phyloP scores from a whole-genome alignment of 2,888 invertebrate species.

The Carpatolechia fugitivella region DNA sequence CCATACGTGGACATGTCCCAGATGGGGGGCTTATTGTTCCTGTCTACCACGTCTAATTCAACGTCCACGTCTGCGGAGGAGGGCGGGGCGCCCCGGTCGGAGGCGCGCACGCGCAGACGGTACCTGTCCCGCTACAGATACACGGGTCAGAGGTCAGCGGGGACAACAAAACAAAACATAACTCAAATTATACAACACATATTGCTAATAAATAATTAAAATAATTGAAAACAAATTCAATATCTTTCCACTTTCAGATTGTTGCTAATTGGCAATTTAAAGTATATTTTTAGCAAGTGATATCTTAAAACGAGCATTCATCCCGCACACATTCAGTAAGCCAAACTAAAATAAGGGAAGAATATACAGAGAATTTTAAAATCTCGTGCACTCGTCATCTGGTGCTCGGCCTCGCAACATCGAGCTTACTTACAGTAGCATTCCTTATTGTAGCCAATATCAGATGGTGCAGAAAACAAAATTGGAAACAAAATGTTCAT shows the following conservation, averaged over 20 bases:
- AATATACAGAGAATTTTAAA: conserved; percentile 36
- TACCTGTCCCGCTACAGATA: conserved; percentile 96
- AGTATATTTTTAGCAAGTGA: conserved; percentile 27
- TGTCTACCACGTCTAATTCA: conserved; percentile 98
- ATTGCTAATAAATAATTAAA: conserved; percentile 72
- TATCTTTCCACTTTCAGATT: conserved; percentile 58
- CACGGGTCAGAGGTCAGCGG: conserved; percentile 86
- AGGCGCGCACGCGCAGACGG: conserved; percentile 97
- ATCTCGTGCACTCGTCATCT: conserved; percentile 50
- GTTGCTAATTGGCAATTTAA: conserved; percentile 41
- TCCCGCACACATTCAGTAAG: conserved; percentile 68
- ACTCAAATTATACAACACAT: conserved; percentile 76
- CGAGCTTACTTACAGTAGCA: conserved; percentile 80
- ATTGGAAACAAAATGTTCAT: conserved; percentile 82
- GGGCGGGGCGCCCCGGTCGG: conserved; percentile 95
- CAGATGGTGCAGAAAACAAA: conserved; percentile 84
- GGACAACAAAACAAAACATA: conserved; percentile 81
- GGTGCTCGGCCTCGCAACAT: conserved; percentile 55
- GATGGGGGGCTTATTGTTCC: conserved; percentile 98
- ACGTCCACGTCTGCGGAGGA: conserved; percentile 97
- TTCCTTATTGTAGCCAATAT: conserved; percentile 84
- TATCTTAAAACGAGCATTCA: conserved; percentile 40
- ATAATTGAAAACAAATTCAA: conserved; percentile 61
- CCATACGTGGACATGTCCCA: conserved; percentile 97
- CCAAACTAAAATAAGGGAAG: conserved; percentile 67